Conservation (phyloP, 1,140 invertebrate species). For the Diorhabda carinulata region DNA sequence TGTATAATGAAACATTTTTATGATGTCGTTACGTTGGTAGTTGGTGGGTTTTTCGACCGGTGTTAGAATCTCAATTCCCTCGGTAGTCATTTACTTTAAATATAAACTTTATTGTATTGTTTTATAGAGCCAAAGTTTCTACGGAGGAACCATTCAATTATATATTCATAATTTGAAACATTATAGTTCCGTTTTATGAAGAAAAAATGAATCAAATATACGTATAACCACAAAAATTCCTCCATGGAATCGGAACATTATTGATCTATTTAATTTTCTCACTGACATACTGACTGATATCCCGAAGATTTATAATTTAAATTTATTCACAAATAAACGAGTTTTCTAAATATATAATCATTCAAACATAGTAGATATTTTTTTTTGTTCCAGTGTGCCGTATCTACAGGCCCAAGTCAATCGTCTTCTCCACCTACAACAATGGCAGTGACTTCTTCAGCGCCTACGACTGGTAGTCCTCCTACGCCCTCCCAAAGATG, state of each 20-base stretch:
- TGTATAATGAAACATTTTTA: constrained; percentile 7
- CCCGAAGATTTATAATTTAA: too few relatives aligned
- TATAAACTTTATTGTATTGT: constrained; percentile 1
- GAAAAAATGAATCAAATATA: too few relatives aligned
- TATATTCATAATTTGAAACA: too few relatives aligned
- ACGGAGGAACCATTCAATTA: too few relatives aligned
- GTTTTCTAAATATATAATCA: background rate
- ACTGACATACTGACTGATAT: too few relatives aligned
- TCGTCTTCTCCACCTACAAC: constrained; percentile 52
- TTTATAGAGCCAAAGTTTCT: background rate
- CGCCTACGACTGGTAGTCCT: constrained; percentile 49
- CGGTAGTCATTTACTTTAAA: background rate
- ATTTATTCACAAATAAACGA: background rate
- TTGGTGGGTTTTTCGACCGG: background rate
- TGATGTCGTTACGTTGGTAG: background rate
- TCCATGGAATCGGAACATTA: too few relatives aligned
- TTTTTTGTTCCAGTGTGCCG: constrained; percentile 45
- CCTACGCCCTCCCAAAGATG: constrained; percentile 60
- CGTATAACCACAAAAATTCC: too few relatives aligned
- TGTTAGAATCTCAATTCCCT: constrained; percentile 1
- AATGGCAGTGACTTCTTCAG: constrained; percentile 57
- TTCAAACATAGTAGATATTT: background rate
- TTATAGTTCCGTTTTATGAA: too few relatives aligned
- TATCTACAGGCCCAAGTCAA: constrained; percentile 53
- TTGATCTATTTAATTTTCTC: too few relatives aligned